Conservation (phyloP, 2,113 vertebrate genomes). For the Dromiciops gliroides region DNA sequence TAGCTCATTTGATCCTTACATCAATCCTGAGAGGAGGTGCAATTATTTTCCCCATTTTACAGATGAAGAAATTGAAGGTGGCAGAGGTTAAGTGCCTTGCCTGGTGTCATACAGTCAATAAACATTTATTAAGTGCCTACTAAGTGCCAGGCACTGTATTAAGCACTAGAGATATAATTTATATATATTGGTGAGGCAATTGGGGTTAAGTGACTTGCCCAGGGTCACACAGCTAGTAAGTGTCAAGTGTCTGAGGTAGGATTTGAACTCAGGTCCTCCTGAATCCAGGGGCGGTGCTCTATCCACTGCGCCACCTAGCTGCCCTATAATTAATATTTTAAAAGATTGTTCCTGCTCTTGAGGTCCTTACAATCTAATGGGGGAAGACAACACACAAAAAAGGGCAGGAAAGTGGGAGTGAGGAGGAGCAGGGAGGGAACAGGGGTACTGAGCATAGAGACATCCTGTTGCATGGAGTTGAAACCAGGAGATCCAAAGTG, state of each 20-base stretch:
- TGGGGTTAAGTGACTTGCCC: too few species aligned
- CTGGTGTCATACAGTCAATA: not conserved
- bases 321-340: too few species aligned
- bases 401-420: not conserved
- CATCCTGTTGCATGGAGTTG: not conserved
- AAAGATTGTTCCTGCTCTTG: not conserved
- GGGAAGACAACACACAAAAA: not conserved
- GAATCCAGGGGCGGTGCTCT: too few species aligned
- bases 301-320: too few species aligned
- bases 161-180: not conserved
- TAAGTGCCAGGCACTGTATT: not conserved
- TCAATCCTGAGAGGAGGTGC: not conserved
- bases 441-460: not conserved
- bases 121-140: not conserved
- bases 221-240: too few species aligned
- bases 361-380: not conserved
- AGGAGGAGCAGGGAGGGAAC: not conserved
- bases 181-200: too few species aligned
- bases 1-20: not conserved
- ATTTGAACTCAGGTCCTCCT: too few species aligned
- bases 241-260: too few species aligned
- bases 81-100: not conserved
- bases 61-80: not conserved
- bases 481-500: not conserved
- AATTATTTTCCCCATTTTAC: not conserved